Conservation (phyloP, 2,113 vertebrate species). For the Acinonyx jubatus region DNA sequence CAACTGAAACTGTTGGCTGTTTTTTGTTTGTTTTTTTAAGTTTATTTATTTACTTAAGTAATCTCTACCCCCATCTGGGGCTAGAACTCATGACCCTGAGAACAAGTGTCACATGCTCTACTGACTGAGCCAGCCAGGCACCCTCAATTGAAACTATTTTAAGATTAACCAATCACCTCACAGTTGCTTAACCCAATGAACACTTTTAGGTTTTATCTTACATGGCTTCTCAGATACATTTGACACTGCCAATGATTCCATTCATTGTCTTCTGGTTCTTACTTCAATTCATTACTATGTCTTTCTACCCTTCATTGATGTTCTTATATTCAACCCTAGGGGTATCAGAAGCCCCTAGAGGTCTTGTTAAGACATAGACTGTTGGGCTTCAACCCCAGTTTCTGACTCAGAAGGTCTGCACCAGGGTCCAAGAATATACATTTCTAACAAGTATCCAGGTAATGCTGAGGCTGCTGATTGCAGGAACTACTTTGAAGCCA, state of each 20-base stretch:
- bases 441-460: background rate
- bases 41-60: background rate
- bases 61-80: background rate
- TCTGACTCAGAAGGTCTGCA: background rate
- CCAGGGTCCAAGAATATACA: background rate
- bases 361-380: background rate
- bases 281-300: background rate
- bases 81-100: background rate
- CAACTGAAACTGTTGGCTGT: background rate
- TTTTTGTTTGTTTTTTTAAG: background rate
- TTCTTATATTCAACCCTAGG: background rate
- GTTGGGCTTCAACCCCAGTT: background rate
- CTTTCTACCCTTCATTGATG: background rate
- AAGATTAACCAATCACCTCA: background rate
- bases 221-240: background rate
- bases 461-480: background rate
- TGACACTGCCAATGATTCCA: background rate
- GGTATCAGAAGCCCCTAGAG: background rate
- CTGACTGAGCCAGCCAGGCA: background rate
- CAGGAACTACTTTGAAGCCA: background rate
- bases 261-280: background rate
- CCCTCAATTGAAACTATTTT: background rate
- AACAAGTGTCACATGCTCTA: background rate
- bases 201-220: background rate
- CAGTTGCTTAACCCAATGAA: background rate